Evolutionary conservation across 2,797 vertebrate genomes (phyloP).

Genomic region (Erpetoichthys calabaricus): DNA sequence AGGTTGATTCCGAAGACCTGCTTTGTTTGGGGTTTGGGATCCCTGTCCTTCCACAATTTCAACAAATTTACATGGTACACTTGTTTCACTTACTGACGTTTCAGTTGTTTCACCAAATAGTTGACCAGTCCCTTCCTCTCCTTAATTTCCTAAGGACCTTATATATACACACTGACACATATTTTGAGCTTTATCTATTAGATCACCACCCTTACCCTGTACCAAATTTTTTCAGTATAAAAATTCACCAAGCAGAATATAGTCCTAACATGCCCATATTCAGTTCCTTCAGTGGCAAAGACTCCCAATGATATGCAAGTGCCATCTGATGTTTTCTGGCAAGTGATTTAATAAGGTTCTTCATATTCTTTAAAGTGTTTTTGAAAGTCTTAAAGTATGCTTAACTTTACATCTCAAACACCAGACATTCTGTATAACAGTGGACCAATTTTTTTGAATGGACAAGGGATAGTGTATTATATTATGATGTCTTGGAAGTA

Average conservation of each 20-base stretch:
- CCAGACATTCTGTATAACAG: constrained; percentile 17
- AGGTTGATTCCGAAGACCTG: too few relatives aligned
- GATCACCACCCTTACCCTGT: too few relatives aligned
- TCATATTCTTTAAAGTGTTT: constrained; percentile 15
- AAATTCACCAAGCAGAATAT: background rate
- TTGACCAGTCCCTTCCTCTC: too few relatives aligned
- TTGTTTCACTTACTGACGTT: constrained; percentile 14
- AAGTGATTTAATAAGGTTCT: constrained; percentile 10
- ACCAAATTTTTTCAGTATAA: too few relatives aligned
- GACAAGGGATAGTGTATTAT: constrained; percentile 16
- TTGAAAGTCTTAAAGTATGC: constrained; percentile 19
- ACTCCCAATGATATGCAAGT: constrained; percentile 15
- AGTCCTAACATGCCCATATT: constrained; percentile 18
- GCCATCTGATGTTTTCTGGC: constrained; percentile 10
- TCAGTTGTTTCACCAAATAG: constrained; percentile 18
- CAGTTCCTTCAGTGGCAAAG: constrained; percentile 9
- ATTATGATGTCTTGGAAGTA: constrained; percentile 17
- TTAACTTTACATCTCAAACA: constrained; percentile 16
- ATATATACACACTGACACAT: too few relatives aligned
- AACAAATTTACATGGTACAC: constrained; percentile 9
- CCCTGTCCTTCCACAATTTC: constrained; percentile 9
- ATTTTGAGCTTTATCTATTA: too few relatives aligned
- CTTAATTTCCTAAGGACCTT: too few relatives aligned
- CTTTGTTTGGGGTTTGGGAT: too few relatives aligned
- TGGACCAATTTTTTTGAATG: constrained; percentile 16